Base-by-base conservation (phyloP, 1,140 invertebrate species). In the Asbolus verrucosus region DNA sequence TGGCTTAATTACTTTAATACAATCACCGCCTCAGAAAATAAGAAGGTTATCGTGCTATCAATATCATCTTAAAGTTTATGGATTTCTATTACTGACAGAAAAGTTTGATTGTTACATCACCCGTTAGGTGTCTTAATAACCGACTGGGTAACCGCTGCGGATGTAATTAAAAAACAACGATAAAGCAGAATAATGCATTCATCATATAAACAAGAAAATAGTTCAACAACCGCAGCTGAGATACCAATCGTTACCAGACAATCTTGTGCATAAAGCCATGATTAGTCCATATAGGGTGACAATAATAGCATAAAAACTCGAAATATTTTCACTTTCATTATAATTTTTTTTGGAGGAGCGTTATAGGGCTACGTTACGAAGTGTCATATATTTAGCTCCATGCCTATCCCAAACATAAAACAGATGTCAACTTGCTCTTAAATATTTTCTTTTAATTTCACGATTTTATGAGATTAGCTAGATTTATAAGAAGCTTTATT, bases 211-310 rank as follows among this genome's bases (percentile, higher is more conserved):
- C 46, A 54, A 54, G 46, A 54, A 54, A 54, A 54, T 27, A 31
- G 46, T 54, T 54, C 46, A 54, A 54, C 46, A 54, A 54, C 46
- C 46, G 46, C 46, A 31, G 14, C 27, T 54, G 46, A 54, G 46
- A 54, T 54, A 54, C 27, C 19, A 27, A 54, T 54, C 46, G 46
- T 11, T 54, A 30, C 19, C 21, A 54, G 27, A 11, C 46, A 13
- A 4, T 27, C 24, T 8, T 27, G 24, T 27, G 24, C 24, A 27
- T 30, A 54, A 21, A n/a, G 14, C 19, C 27, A 14, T 54, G 46
- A 54, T 54, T 54, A 54, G 46, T 27, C 18, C 43, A 21, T 36
- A 36, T n/a, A 36, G 3, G 33, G 24, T 27, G 24, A 27, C 24
- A 27, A 27, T 3, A 8, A n/a, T n/a, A n/a, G n/a, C n/a, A n/a